A percentile compares a stretch with the other conserved stretches of the same genome.
These are phyloP conservation scores for Erythrocebus patas DNA, from an alignment of 2,113 vertebrate genomes.

Conservation along the genomic window DNA sequence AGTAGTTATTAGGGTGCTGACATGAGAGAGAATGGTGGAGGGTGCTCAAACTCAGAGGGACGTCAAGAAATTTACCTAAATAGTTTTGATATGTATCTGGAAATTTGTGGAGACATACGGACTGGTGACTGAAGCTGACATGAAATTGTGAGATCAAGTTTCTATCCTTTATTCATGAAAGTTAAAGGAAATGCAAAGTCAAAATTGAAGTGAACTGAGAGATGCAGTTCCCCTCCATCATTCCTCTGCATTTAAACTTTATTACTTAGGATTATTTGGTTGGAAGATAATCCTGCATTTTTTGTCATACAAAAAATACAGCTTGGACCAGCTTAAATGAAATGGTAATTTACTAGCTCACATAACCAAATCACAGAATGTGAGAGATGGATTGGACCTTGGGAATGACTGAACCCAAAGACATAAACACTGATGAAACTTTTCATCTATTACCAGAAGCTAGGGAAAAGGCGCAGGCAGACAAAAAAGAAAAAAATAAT, in stretches of 20 bases:
- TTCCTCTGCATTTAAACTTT: conserved; percentile 2
- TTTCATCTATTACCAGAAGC: background rate
- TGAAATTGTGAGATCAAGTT: background rate
- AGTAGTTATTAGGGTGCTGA: background rate
- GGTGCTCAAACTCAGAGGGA: background rate
- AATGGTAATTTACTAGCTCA: background rate
- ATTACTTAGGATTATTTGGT: background rate
- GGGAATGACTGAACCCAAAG: background rate
- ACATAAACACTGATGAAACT: background rate
- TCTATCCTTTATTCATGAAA: conserved; percentile 3
- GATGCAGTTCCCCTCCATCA: background rate
- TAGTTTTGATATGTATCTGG: background rate
- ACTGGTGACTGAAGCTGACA: background rate
- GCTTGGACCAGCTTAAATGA: background rate
- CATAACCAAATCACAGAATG: background rate
- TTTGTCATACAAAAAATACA: background rate
- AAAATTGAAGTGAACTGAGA: conserved; percentile 24
- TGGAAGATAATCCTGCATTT: background rate
- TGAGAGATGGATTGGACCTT: background rate
- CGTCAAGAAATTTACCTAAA: background rate
- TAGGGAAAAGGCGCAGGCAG: background rate
- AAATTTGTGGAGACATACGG: background rate
- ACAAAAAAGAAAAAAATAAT: background rate
- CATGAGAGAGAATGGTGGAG: background rate
- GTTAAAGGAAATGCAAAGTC: background rate